Percentiles rank a stretch among this genome's conserved stretches.
phyloP scores from a whole-genome alignment of 2,113 vertebrate genomes.

The Castor canadensis region DNA sequence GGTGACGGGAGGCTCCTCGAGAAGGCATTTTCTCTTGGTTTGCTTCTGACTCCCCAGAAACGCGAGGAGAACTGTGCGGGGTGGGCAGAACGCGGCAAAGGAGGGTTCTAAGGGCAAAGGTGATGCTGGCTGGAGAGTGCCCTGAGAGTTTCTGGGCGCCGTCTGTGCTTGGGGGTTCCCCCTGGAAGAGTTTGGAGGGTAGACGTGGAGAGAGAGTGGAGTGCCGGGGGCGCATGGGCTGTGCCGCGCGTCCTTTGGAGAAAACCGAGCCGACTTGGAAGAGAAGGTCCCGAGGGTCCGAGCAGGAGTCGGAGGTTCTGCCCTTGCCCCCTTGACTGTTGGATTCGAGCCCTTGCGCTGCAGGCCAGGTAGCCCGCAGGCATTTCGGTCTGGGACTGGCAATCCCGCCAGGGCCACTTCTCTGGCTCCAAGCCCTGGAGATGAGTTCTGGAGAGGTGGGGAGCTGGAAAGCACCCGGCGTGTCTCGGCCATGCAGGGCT shows the following conservation, averaged over 20 bases:
- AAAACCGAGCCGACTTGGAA: background rate
- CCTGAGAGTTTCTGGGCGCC: slow-evolving; percentile 58
- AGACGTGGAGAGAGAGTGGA: background rate
- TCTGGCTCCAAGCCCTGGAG: background rate
- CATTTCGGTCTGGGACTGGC: background rate
- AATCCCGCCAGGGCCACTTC: background rate
- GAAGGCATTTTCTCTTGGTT: slow-evolving; percentile 58
- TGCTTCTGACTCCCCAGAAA: slow-evolving; percentile 58
- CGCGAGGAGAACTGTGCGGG: slow-evolving; percentile 17
- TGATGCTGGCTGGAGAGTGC: background rate
- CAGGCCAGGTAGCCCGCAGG: background rate
- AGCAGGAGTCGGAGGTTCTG: background rate
- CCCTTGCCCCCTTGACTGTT: background rate
- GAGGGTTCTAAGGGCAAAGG: background rate
- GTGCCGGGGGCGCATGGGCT: slow-evolving; percentile 53
- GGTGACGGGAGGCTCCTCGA: slow-evolving; percentile 72
- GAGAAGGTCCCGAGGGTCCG: background rate
- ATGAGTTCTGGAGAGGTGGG: background rate
- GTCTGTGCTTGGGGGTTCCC: background rate
- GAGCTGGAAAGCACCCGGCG: background rate
- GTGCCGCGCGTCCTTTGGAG: slow-evolving; percentile 63
- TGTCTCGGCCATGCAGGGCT: background rate
- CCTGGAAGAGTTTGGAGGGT: slow-evolving; percentile 61
- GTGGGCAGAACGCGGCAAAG: background rate
- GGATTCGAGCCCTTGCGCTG: background rate